Conservation (phyloP, 2,113 vertebrate species). For the Tenebrosternarchus preto region DNA sequence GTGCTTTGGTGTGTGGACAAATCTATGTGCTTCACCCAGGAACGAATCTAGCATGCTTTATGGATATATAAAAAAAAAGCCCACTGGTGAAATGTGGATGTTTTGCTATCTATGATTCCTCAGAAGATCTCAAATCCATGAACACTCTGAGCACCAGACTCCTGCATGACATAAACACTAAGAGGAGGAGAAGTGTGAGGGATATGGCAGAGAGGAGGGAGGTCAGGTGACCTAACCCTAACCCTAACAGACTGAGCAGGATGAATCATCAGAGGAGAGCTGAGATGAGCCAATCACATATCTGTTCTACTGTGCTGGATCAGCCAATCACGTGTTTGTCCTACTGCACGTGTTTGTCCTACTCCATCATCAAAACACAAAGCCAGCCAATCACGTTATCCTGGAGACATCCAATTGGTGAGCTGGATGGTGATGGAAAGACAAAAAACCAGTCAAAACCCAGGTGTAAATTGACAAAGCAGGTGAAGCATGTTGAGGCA, state of each 20-base stretch:
- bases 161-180: conserved; percentile 84
- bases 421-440: conserved; percentile 72
- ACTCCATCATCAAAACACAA: too few species aligned
- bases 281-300: conserved; percentile 58
- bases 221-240: too few species aligned
- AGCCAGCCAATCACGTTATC: conserved; percentile 80
- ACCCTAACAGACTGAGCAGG: conserved; percentile 46
- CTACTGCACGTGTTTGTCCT: conserved; percentile 71
- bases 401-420: conserved; percentile 82
- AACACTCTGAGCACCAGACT: conserved; percentile 79
- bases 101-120: conserved; percentile 37
- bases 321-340: conserved; percentile 57
- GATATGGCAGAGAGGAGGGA: conserved; percentile 17
- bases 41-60: neutral
- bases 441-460: conserved; percentile 82
- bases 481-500: conserved; percentile 84
- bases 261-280: conserved; percentile 46
- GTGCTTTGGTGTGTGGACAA: neutral
- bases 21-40: neutral
- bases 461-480: conserved; percentile 86
- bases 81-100: neutral
- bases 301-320: conserved; percentile 58
- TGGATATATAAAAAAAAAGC: neutral
- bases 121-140: conserved; percentile 82
- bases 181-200: conserved; percentile 74